These are phyloP conservation scores for Coenonympha arcania DNA, from an alignment of 2,888 invertebrate species.

Conservation along the genomic window DNA sequence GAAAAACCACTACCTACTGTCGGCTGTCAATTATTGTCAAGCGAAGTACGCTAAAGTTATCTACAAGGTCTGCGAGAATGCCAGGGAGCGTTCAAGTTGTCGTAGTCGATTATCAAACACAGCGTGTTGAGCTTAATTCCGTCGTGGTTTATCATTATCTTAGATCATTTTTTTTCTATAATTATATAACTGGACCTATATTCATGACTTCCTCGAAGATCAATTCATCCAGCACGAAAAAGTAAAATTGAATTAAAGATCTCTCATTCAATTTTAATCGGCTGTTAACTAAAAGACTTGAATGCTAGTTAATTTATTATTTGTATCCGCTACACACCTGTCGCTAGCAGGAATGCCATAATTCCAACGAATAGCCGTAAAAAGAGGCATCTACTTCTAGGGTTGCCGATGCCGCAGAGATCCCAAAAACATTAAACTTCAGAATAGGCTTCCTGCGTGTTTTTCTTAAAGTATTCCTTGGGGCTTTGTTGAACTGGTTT, in stretches of 20 bases:
- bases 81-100: no score
- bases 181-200: not conserved
- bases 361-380: conserved; percentile 1
- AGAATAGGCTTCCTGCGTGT: no score
- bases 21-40: no score
- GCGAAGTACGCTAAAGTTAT: no score
- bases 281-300: conserved; percentile 1
- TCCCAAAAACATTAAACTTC: not conserved
- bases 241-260: not conserved
- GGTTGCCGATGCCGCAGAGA: not conserved
- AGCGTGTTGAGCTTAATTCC: no score
- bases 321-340: conserved; percentile 21
- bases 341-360: conserved; percentile 8
- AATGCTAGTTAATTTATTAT: conserved; percentile 12
- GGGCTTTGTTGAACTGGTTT: no score
- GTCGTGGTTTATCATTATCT: no score
- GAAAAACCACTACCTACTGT: no score
- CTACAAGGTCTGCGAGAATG: no score
- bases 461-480: no score
- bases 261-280: conserved; percentile 3
- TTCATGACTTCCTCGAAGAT: not conserved
- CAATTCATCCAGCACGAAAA: not conserved
- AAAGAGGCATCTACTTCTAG: conserved; percentile 6
- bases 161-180: no score
- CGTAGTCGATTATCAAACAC: no score